Evolutionary conservation across 2,888 invertebrate genomes (phyloP).

Genomic region (Conomelus anceps): DNA sequence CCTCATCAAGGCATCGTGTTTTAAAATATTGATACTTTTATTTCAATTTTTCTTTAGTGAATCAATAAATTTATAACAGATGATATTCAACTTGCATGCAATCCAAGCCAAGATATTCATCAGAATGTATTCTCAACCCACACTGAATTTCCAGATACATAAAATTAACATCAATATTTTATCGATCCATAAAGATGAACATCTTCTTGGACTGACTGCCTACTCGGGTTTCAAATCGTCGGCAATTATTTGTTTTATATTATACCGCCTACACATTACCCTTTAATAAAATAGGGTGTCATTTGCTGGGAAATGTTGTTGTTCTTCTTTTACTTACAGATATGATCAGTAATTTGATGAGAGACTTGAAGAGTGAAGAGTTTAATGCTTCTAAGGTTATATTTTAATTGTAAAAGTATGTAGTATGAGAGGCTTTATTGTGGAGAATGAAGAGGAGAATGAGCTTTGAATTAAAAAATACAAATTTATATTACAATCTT

Average conservation of each 20-base stretch:
- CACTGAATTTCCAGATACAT: background rate
- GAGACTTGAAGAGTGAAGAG: background rate
- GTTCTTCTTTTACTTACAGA: background rate
- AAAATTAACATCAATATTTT: background rate
- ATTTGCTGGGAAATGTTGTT: background rate
- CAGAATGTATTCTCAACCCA: background rate
- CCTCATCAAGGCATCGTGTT: too few relatives aligned
- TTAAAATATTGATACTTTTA: background rate
- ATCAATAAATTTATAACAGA: background rate
- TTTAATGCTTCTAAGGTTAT: too few relatives aligned
- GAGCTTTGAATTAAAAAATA: too few relatives aligned
- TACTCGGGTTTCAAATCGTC: background rate
- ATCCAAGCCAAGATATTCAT: background rate
- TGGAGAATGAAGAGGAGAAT: too few relatives aligned
- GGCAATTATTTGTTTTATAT: background rate
- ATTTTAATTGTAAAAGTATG: too few relatives aligned
- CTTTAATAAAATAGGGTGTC: background rate
- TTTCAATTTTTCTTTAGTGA: background rate
- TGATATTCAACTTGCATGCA: background rate
- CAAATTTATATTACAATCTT: too few relatives aligned
- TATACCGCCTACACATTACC: background rate
- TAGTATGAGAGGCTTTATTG: too few relatives aligned
- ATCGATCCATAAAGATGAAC: background rate
- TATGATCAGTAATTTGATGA: background rate
- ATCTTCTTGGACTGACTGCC: background rate